Conservation (phyloP, 1,140 invertebrate genomes). For the Ceratosolen fusciceps region DNA sequence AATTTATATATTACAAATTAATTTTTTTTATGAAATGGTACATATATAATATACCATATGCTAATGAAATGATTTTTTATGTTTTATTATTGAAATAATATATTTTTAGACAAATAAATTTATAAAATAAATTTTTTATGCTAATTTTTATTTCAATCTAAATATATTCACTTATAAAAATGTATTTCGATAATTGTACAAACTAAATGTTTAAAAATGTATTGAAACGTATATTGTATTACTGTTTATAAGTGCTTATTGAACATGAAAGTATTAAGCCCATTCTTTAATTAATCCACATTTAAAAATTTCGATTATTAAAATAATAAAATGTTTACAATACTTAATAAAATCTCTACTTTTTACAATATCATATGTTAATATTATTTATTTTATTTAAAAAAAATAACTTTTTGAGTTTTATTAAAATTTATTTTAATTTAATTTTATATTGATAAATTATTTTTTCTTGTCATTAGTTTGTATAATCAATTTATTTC, state of each 20-base stretch:
- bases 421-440: too few species aligned
- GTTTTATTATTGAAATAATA: too few species aligned
- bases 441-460: not conserved
- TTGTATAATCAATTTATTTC: conserved; percentile 44
- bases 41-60: too few species aligned
- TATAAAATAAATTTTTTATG: too few species aligned
- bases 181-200: not conserved
- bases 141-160: not conserved
- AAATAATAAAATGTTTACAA: not conserved
- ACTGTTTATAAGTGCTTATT: not conserved
- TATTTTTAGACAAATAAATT: too few species aligned
- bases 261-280: not conserved
- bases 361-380: not conserved
- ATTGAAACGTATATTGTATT: not conserved
- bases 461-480: conserved; percentile 40
- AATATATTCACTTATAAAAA: not conserved
- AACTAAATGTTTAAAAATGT: not conserved
- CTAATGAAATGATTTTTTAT: too few species aligned
- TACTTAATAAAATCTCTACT: not conserved
- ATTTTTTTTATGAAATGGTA: too few species aligned
- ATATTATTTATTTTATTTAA: not conserved
- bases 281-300: not conserved
- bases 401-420: not conserved
- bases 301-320: not conserved
- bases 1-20: too few species aligned